phyloP scores from a whole-genome alignment of 2,888 invertebrate species.

The Himalopsyche japonica region DNA sequence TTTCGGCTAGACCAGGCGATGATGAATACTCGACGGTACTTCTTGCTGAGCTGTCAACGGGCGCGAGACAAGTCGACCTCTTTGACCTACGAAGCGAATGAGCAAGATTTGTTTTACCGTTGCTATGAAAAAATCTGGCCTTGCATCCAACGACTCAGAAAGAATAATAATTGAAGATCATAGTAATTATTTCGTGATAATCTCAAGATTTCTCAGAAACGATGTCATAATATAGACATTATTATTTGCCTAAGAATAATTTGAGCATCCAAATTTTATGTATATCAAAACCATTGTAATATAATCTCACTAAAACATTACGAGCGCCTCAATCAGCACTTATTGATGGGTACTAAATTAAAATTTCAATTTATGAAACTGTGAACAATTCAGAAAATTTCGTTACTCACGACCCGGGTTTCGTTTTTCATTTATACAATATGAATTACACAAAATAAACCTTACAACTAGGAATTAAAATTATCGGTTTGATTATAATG shows the following conservation, averaged over 20 bases:
- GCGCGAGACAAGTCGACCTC: background rate
- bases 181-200: background rate
- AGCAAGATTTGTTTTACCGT: background rate
- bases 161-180: background rate
- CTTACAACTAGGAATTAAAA: too few species aligned
- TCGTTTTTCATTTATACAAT: too few species aligned
- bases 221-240: background rate
- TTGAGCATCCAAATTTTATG: background rate
- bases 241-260: background rate
- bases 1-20: background rate
- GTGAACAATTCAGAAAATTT: too few species aligned
- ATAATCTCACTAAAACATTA: too few species aligned
- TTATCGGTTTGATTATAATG: too few species aligned
- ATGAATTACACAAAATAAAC: too few species aligned
- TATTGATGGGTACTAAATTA: too few species aligned
- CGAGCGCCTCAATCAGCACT: too few species aligned
- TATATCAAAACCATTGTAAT: too few species aligned
- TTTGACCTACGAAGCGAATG: background rate
- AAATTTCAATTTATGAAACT: too few species aligned
- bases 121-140: background rate
- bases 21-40: background rate
- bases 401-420: too few species aligned
- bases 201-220: background rate
- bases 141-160: background rate
- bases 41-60: background rate